Percentiles rank a stretch among this genome's conserved stretches.
Evolutionary conservation across 2,113 vertebrate genomes (phyloP).

Genomic region (Chroicocephalus ridibundus): DNA sequence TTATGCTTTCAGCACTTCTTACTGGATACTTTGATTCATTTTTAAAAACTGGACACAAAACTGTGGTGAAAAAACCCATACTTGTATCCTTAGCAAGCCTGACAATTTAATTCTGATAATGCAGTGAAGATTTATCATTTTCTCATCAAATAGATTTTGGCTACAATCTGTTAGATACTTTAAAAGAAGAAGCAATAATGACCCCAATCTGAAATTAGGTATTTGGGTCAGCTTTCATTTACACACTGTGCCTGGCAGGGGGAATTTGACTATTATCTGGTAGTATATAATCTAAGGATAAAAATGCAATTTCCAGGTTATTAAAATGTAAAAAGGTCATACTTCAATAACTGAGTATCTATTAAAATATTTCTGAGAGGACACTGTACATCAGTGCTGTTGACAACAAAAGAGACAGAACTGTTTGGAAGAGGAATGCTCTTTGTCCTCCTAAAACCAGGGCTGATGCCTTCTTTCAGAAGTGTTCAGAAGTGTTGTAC

Average conservation of each 20-base stretch:
- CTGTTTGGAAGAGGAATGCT: not conserved
- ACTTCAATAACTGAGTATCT: slow-evolving; percentile 54
- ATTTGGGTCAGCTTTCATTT: slow-evolving; percentile 48
- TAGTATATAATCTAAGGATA: slow-evolving; percentile 54
- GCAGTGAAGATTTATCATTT: not conserved
- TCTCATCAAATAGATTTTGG: not conserved
- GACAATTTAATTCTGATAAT: slow-evolving; percentile 6
- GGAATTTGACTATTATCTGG: slow-evolving; percentile 38
- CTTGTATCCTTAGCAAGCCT: not conserved
- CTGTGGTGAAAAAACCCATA: not conserved
- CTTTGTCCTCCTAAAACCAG: not conserved
- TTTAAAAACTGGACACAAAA: not conserved
- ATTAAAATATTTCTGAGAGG: slow-evolving; percentile 23
- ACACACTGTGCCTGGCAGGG: not conserved
- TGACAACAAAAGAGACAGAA: not conserved
- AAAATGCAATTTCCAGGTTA: slow-evolving; percentile 67
- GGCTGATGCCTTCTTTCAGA: not conserved
- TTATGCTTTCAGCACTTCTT: not conserved
- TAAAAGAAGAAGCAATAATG: not conserved
- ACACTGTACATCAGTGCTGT: not conserved
- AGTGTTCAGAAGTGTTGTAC: not conserved
- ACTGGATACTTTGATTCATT: not conserved
- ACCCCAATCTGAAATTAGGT: slow-evolving; percentile 25
- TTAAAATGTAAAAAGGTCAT: slow-evolving; percentile 54
- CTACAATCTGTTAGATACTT: not conserved